phyloP scores from a whole-genome alignment of 2,113 vertebrate species.

The Periophthalmus modestus region DNA sequence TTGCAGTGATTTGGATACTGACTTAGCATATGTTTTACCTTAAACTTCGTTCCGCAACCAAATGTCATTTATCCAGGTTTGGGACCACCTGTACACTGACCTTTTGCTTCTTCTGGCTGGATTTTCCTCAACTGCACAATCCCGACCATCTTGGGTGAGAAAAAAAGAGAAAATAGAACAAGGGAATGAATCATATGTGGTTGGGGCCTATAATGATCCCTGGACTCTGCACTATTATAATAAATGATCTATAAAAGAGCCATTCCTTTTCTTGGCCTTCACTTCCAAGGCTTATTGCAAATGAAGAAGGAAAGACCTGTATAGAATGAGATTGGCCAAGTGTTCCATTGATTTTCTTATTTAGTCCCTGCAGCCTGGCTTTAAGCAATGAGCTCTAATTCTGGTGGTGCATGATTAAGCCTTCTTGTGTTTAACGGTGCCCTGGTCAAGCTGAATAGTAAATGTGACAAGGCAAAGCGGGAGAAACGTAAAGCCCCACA shows the following conservation, averaged over 20 bases:
- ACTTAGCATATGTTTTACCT: not conserved
- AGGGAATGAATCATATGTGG: slow-evolving; percentile 75
- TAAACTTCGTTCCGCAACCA: not conserved
- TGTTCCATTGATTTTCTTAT: slow-evolving; percentile 94
- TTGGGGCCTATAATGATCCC: slow-evolving; percentile 71
- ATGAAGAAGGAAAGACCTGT: slow-evolving; percentile 82
- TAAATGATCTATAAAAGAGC: slow-evolving; percentile 81
- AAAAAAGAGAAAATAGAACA: slow-evolving; percentile 66
- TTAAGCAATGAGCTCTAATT: slow-evolving; percentile 96
- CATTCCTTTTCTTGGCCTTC: slow-evolving; percentile 71
- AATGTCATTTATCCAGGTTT: not conserved
- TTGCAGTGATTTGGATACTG: not conserved
- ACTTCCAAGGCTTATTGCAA: slow-evolving; percentile 68
- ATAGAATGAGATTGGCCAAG: slow-evolving; percentile 81
- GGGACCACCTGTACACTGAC: not conserved
- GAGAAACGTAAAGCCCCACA: too few species aligned
- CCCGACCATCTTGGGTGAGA: slow-evolving; percentile 5
- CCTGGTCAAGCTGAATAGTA: slow-evolving; percentile 39
- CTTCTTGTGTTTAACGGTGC: slow-evolving; percentile 81
- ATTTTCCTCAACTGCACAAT: not conserved
- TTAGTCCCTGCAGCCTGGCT: slow-evolving; percentile 85
- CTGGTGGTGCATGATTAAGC: slow-evolving; percentile 90
- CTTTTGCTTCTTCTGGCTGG: not conserved
- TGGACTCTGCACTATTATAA: slow-evolving; percentile 81
- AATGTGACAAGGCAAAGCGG: slow-evolving; percentile 21